Evolutionary conservation across 2,888 invertebrate genomes (phyloP), one percentile per base, ranked within the genome.

Genomic region (Iselma pallidipennis): DNA sequence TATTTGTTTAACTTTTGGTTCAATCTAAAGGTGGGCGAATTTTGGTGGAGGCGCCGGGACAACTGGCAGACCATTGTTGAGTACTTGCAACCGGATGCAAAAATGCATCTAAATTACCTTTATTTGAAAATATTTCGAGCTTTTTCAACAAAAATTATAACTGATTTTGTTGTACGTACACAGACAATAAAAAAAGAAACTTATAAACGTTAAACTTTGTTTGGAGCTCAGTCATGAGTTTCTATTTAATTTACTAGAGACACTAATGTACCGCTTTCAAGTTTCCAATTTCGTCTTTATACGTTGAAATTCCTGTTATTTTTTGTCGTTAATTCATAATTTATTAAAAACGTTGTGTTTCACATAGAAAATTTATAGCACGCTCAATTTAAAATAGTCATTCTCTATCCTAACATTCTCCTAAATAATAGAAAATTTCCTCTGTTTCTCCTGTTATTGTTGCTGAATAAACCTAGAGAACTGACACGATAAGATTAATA

Each of bases 401-500:
- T 9, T 14, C 14, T 2, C 14, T 33, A 4, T 9, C 31, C n/a
- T 31, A n/a, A n/a, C n/a, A n/a, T n/a, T n/a, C n/a, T n/a, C n/a
- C n/a, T n/a, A n/a, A n/a, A n/a, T n/a, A n/a, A n/a, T n/a, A n/a
- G n/a, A n/a, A n/a, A n/a, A n/a, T n/a, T n/a, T n/a, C n/a, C n/a
- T n/a, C n/a, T n/a, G n/a, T n/a, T n/a, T n/a, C n/a, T n/a, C n/a
- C n/a, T n/a, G n/a, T n/a, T n/a, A 6, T n/a, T 31, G n/a, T 31
- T 31, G 29, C 29, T n/a, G 33, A 33, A 37, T 19, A 16, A 2
- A 7, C 16, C 6, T 6, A 52, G 51, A 53, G 54, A 63, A 56
- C 55, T 55, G 49, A 59, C 55, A 63, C 53, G 58, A 49, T 55
- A 63, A 58, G 49, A 54, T 61, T 61, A 61, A 61, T 61, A 57